Evolutionary conservation across 2,797 vertebrate species (phyloP), one percentile per base, ranked within the genome.

Genomic region (Rhabdomys pumilio): DNA sequence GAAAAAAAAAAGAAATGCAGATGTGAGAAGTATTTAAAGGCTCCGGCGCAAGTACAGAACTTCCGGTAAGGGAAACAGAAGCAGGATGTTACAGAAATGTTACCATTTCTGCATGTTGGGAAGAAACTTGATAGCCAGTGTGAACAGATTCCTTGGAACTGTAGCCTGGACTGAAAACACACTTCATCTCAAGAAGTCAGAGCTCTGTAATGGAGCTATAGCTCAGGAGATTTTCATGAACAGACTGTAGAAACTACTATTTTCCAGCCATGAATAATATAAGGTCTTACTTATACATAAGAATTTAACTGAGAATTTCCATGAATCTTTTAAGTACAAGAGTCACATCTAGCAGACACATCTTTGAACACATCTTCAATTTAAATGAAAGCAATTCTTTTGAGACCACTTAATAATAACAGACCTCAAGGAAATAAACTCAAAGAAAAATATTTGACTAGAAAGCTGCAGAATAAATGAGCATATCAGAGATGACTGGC

Each of bases 401-500:
- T 75, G 92, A 96, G 94, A 95, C 41, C 79, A 87, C 20, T 67
- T 81, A 90, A 73, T 88, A 89, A 90, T 85, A 89, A 90, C 29
- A 94, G 72, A 80, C 34, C 22, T 53, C 26, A 81, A 82, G 80
- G 67, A 93, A 93, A 92, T 31, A 61, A 93, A 72, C 67, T 80
- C 79, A 89, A 57, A 84, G 76, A 93, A 88, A 93, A 87, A 38
- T 47, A 90, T 95, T 76, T 96, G 67, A 91, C 92, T 95, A 76
- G 69, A 95, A 89, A 85, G 44, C 41, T 90, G 10, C 14, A 92
- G 85, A 95, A 92, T 85, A 84, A 41, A 95, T 96, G 89, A 93
- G 47, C 84, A 93, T 90, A 73, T 96, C 72, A 90, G 67, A 90
- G 61, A 89, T 90, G 93, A 96, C 13, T 92, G 92, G 83, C 84